Conservation (phyloP, 2,797 vertebrate species). For the Cynodonichthys magdalenae region DNA sequence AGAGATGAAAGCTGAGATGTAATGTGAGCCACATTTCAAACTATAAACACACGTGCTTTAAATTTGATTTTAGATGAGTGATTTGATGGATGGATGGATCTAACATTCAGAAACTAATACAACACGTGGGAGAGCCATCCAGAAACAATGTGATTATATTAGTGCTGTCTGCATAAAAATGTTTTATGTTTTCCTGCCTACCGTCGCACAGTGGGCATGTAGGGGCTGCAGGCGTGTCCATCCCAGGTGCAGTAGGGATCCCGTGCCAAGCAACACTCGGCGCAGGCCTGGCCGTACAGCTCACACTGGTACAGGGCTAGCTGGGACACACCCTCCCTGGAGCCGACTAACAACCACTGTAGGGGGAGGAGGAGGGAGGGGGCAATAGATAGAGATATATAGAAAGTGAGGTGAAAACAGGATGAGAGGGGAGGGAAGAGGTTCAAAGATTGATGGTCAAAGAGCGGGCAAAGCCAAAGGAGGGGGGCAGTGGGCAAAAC, state of each 20-base stretch:
- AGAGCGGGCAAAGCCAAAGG: too few relatives aligned
- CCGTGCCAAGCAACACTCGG: slow-evolving; percentile 88
- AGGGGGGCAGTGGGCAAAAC: slow-evolving; percentile 9
- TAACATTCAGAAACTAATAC: neutral
- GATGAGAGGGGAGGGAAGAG: neutral
- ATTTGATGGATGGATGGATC: neutral
- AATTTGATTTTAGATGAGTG: slow-evolving; percentile 25
- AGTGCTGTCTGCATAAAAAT: slow-evolving; percentile 6
- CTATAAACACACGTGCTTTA: slow-evolving; percentile 32
- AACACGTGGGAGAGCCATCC: neutral
- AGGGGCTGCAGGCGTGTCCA: slow-evolving; percentile 83
- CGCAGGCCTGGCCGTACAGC: slow-evolving; percentile 87
- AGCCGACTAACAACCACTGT: slow-evolving; percentile 84
- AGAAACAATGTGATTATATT: neutral
- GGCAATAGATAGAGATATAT: slow-evolving; percentile 1
- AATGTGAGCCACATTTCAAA: slow-evolving; percentile 27
- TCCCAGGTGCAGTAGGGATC: slow-evolving; percentile 93
- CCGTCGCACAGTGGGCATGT: slow-evolving; percentile 78
- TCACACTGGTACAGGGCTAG: slow-evolving; percentile 87
- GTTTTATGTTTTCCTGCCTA: neutral
- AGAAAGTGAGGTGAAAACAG: slow-evolving; percentile 8
- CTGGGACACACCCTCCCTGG: slow-evolving; percentile 84
- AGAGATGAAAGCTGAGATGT: slow-evolving; percentile 17
- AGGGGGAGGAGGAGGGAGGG: slow-evolving; percentile 23
- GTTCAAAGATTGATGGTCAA: neutral